Evolutionary conservation across 2,113 vertebrate species (phyloP), one percentile per base, ranked within the genome.

Genomic region (Suricata suricatta): DNA sequence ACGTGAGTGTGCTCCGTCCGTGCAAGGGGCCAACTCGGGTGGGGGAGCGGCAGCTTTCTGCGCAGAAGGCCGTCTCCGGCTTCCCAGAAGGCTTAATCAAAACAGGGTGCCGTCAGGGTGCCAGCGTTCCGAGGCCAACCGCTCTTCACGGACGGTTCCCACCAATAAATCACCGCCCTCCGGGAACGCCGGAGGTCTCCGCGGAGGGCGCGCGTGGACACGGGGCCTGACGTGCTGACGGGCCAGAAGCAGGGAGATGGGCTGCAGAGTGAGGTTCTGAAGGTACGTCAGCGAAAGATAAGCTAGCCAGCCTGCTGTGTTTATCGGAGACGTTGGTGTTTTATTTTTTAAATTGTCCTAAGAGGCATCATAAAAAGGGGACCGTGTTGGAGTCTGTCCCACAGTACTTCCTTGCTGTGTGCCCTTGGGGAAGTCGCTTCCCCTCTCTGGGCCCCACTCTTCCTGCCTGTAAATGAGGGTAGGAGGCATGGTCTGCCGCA

Each of bases 41-140:
- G 7, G 50, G 29, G 35, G n/a, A 72, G 31, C 2, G n/a, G 84
- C 80, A 7, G 54, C 79, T 68, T 1, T 41, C 47, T 7, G 3
- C 9, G 2, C 38, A 89, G 84, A 72, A 76, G 25, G 52, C n/a
- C 5, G 5, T 2, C 86, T 47, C 72, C 0, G 41, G 72, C 96
- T 97, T 98, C 96, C 96, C 89, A 89, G 97, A 97, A 89, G n/a
- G 60, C 92, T 44, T 92, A n/a, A 72, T 69, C 92, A 29, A 94
- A 95, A 87, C 80, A 64, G 44, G 82, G 72, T 13, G 0, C n/a
- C 2, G 31, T 17, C 33, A 33, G 41, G 4, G 19, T 2, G 69
- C 21, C 27, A 10, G 63, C 6, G 3, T 87, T 47, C 52, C 50
- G 35, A 83, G 88, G 77, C 31, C 47, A 60, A 35, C 35, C 12